Base-by-base conservation (phyloP, 2,113 vertebrate genomes). In the Toxotes jaculatrix region DNA sequence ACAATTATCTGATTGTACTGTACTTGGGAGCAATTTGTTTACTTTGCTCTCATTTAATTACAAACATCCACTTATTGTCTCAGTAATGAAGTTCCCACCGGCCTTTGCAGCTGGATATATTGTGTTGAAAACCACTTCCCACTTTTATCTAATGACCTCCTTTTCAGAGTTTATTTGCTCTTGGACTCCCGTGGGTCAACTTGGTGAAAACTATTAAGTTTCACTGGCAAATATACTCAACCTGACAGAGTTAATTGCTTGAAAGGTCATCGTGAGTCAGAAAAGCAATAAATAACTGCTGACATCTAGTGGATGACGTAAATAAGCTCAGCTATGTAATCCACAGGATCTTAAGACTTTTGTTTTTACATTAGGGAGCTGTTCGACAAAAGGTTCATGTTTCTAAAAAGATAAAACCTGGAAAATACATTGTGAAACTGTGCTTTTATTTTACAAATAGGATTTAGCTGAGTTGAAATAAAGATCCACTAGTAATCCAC, bases 221-320 rank as follows among this genome's bases (percentile, higher is more conserved):
- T 66, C 36, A 56, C 36, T 51, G n/a, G 32, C 38, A 68, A 74
- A 21, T 16, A 7, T 0, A 21, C 4, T 69, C 14, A 38, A 55
- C 4, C 5, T 45, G 14, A 59, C 62, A n/a, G 11, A 70, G 57
- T 47, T 55, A 73, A 82, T 47, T 61, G 47, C 53, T 66, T 42
- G 2, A 47, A 82, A 55, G 64, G 64, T 68, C 63, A 66, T 0
- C 1, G 32, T 38, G 63, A 70, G 23, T n/a, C 64, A 63, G 49
- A 55, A 61, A 56, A 70, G 34, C 55, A 60, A 55, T 42, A 82
- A 78, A 76, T 67, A 83, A 67, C 56, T 89, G 86, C 23, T 86
- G 92, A 85, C 91, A 87, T 77, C 92, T 93, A 88, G 92, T 90
- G 90, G 89, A 79, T 16, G 60, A 40, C 16, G 77, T 45, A 36